Evolutionary conservation across 2,797 vertebrate species (phyloP), one percentile per base, ranked within the genome.

Genomic region (Pterois miles): DNA sequence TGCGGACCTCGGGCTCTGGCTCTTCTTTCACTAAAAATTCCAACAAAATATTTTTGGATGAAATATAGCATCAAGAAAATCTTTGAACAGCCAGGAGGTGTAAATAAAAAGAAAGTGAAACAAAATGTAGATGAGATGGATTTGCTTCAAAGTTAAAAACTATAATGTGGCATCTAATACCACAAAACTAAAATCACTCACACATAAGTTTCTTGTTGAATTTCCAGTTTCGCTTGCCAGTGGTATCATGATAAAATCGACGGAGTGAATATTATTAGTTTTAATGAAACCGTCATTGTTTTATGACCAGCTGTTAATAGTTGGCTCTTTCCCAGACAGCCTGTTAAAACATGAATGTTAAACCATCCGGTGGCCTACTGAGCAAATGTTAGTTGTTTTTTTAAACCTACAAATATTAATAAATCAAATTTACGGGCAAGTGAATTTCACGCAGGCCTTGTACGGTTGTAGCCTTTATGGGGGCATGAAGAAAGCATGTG

Each of bases 1-100:
- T 99, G 79, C 98, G 96, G 72, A 99, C 97, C 90, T 99, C 98
- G 0, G 97, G 96, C 91, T 99, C 98, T 31, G 97, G 97, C 85
- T 99, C 98, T 84, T 99, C 98, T 95, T 99, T 99, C 78, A 99
- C 97, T 85, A 93, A 82, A 63, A 62, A 72, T 10, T 2, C 20
- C 34, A 71, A 22, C 1, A 58, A 38, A 34, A 66, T 56, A 1
- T 27, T 25, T 36, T 67, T 4, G 13, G 8, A 16, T 63, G 0
- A 60, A 52, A 66, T 7, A 12, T 2, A 52, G 1, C 27, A 23
- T 13, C 18, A 2, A 52, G 16, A 29, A 25, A 43, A 33, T 27
- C 4, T 1, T 54, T 16, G 11, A 53, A 23, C 1, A 34, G 1
- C n/a, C 0, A 11, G 2, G 3, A 2, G 54, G 0, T 13, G 4